Evolutionary conservation across 2,113 vertebrate genomes (phyloP), one percentile per base, ranked within the genome.

Genomic region (Phyllostomus discolor): DNA sequence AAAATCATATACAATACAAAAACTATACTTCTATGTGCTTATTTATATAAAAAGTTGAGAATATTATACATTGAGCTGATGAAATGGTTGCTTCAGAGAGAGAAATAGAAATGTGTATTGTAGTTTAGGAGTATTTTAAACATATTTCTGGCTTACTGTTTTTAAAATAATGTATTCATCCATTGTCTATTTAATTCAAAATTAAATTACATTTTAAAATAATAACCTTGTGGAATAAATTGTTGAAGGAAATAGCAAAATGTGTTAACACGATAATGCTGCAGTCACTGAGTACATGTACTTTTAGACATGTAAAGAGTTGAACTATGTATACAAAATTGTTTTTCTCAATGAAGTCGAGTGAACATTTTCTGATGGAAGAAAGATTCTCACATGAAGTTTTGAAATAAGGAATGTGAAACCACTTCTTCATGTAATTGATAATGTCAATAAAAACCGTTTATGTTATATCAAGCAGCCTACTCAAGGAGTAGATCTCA

Each of bases 81-180:
- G 31, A 85, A 90, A 41, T 48, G 2, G 50, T 50, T 54, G 12
- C 33, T 46, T 66, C 69, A 35, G 43, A 81, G 31, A 92, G 17
- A 9, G 54, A 7, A 81, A 66, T 79, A 2, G 17, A 26, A 72
- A 22, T 57, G 1, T 28, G 0, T 20, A 22, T 41, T 11, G n/a
- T 50, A 41, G 19, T 79, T 76, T 87, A 94, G 15, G 1, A 31
- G 17, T 64, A 10, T 12, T 79, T 88, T 64, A 64, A 82, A 72
- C 50, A 76, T 91, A 50, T 95, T 91, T 92, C 33, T 96, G 28
- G 38, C 70, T 93, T 43, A 79, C 48, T 41, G 79, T 72, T 92
- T 75, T 81, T 70, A 4, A 94, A 96, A 91, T 54, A 33, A 31
- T 41, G 3, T 35, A n/a, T 15, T 75, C 0, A 85, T 33, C 33